A percentile compares a stretch with the other conserved stretches of the same genome.
Evolutionary conservation across 2,888 invertebrate species (phyloP).

Genomic region (Calameuta pallipes): DNA sequence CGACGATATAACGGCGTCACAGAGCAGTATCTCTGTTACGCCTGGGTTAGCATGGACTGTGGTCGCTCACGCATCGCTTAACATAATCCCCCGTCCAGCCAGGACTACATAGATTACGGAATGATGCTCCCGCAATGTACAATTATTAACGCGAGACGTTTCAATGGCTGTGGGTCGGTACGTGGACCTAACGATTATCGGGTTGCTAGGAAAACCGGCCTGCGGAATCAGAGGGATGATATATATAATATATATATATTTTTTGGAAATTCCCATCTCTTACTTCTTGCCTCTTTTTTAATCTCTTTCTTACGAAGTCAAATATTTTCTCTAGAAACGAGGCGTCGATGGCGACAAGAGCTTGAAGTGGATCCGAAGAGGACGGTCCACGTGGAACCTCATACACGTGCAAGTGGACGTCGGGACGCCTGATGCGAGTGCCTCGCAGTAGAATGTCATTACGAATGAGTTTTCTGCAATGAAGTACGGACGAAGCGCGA

Average conservation of each 20-base stretch:
- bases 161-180: conserved; percentile 9
- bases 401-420: background rate
- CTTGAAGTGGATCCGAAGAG: background rate
- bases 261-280: background rate
- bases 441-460: no score
- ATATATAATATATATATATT: background rate
- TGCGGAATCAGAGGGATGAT: background rate
- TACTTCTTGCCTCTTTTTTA: background rate
- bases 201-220: background rate
- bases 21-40: conserved; percentile 63
- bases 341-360: background rate
- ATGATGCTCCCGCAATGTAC: conserved; percentile 50
- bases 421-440: background rate
- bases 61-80: conserved; percentile 64
- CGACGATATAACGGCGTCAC: conserved; percentile 53
- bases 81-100: conserved; percentile 57
- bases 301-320: background rate
- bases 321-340: background rate
- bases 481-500: background rate
- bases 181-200: background rate
- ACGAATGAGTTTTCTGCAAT: background rate
- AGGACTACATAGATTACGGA: conserved; percentile 53
- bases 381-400: background rate
- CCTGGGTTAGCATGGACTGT: conserved; percentile 60
- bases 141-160: conserved; percentile 43